Conservation (phyloP, 2,113 vertebrate species). For the Girardinichthys multiradiatus region DNA sequence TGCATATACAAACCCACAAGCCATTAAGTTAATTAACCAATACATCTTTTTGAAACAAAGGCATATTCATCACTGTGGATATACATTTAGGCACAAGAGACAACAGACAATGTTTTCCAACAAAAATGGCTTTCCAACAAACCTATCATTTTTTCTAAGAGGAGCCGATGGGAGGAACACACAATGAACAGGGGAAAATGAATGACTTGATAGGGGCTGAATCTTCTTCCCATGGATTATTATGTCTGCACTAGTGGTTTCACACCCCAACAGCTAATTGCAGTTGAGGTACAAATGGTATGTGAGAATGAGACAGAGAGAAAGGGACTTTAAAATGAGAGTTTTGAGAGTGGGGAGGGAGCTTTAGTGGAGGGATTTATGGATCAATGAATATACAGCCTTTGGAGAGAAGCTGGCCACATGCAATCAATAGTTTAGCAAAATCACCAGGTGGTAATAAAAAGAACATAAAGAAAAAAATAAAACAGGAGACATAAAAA, state of each 20-base stretch:
- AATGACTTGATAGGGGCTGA: slow-evolving; percentile 8
- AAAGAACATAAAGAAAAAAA: neutral
- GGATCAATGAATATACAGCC: slow-evolving; percentile 8
- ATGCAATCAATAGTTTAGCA: neutral
- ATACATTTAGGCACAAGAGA: slow-evolving; percentile 51
- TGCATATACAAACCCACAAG: slow-evolving; percentile 5
- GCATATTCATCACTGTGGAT: slow-evolving; percentile 36
- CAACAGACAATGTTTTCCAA: slow-evolving; percentile 34
- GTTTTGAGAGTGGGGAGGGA: neutral
- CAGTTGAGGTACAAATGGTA: slow-evolving; percentile 6
- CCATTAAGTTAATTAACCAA: slow-evolving; percentile 64
- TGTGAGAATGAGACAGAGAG: neutral
- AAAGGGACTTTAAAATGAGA: neutral
- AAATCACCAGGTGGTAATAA: neutral
- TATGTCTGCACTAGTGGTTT: slow-evolving; percentile 24
- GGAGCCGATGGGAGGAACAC: slow-evolving; percentile 11
- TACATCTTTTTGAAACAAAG: slow-evolving; percentile 46
- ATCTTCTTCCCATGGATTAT: slow-evolving; percentile 15
- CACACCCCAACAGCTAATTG: slow-evolving; percentile 32
- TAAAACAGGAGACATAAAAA: neutral
- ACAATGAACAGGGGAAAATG: slow-evolving; percentile 9
- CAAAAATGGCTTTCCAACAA: slow-evolving; percentile 50
- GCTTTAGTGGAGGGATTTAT: neutral
- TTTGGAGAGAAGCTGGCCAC: neutral
- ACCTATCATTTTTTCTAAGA: slow-evolving; percentile 38